Evolutionary conservation across 2,888 invertebrate genomes (phyloP), one percentile per base, ranked within the genome.

Genomic region (Cerceris ruficornis): DNA sequence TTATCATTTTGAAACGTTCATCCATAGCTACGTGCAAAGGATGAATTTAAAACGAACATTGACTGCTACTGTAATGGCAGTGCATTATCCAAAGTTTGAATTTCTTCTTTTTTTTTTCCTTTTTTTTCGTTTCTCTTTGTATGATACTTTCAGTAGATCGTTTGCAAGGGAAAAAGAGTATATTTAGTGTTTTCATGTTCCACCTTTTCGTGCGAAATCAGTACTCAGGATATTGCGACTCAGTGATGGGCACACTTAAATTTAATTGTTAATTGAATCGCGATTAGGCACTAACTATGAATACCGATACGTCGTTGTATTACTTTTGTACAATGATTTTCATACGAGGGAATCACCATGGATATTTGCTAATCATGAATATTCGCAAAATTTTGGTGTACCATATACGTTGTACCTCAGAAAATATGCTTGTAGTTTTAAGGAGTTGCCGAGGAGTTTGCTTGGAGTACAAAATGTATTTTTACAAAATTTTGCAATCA

Each of bases 61-160:
- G 61, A 66, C 64, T 68, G 71, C n/a, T 64, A 54, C 61, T 17
- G 59, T 52, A 42, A 61, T 7, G 42, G 71, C 64, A 72, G 75
- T 69, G 77, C 81, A 77, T 83, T 77, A 82, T 80, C 84, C 84
- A 85, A 85, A 85, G 84, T 82, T 84, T 82, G 68, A 64, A 72
- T 82, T 84, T 76, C 61, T 81, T 84, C 69, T 46, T 83, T 78
- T 84, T 60, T 28, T 28, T 28, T 81, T 84, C 69, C 42, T 83
- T 78, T 84, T 60, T 28, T 28, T 28, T 84, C 69, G 52, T 83
- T 78, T 84, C 62, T 71, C 59, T 78, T 75, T 75, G 43, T 77
- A 67, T 72, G 55, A 66, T 73, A 75, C 41, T 50, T 64, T 75
- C 52, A 74, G 62, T 81, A 78, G 62, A 65, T 74, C 60, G 62